These are phyloP conservation scores for Nyleta sp. DNA, from an alignment of 2,888 invertebrate species.

Conservation along the genomic window DNA sequence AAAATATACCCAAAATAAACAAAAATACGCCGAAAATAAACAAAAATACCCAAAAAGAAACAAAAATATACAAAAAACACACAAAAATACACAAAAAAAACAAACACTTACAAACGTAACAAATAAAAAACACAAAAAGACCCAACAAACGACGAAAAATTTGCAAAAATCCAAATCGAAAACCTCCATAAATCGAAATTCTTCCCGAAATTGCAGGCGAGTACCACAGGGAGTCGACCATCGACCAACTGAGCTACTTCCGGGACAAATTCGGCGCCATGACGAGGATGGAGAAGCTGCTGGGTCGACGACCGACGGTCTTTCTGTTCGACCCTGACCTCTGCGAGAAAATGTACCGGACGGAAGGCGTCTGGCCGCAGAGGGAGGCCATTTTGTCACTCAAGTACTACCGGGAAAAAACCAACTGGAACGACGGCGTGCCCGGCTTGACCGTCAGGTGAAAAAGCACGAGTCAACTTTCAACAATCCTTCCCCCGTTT, in stretches of 20 bases:
- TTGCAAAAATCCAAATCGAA: no score
- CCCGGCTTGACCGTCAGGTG: constrained; percentile 74
- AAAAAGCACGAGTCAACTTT: no score
- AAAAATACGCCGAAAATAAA: no score
- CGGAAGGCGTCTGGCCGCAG: constrained; percentile 82
- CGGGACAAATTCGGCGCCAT: constrained; percentile 81
- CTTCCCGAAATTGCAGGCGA: constrained; percentile 68
- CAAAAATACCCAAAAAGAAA: no score
- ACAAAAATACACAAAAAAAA: no score
- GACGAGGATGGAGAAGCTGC: constrained; percentile 81
- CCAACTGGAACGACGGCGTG: constrained; percentile 77
- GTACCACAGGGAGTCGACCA: constrained; percentile 63
- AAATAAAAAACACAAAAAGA: no score
- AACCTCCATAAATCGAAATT: neutral
- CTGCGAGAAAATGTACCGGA: constrained; percentile 79
- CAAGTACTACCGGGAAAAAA: constrained; percentile 78
- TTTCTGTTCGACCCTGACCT: constrained; percentile 73
- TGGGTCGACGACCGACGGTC: constrained; percentile 67
- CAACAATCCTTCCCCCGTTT: neutral
- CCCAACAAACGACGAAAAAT: no score
- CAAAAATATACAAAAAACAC: no score
- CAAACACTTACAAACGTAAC: no score
- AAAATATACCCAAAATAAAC: no score
- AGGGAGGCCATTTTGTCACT: constrained; percentile 80
- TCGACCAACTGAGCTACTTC: constrained; percentile 68